These are phyloP conservation scores for Diphyllodes magnificus DNA, from an alignment of 2,113 vertebrate genomes.

Conservation along the genomic window DNA sequence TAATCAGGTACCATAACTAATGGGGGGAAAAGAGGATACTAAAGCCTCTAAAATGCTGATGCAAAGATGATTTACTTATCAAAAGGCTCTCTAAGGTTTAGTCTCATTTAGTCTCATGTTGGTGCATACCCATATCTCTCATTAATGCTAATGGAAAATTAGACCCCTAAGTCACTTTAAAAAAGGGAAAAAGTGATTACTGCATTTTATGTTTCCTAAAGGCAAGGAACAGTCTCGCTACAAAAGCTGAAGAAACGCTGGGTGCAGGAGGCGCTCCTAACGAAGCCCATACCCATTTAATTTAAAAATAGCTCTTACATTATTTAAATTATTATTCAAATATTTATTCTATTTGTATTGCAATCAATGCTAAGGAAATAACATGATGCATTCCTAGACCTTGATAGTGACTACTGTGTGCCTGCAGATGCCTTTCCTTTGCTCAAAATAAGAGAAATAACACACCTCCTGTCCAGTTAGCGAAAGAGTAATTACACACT, in stretches of 20 bases:
- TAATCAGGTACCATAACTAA: conserved; percentile 12
- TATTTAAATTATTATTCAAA: conserved; percentile 49
- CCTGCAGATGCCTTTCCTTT: neutral
- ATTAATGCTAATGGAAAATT: conserved; percentile 64
- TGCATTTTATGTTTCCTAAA: conserved; percentile 43
- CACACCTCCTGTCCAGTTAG: conserved; percentile 36
- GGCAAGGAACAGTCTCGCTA: conserved; percentile 31
- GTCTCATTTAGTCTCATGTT: conserved; percentile 8
- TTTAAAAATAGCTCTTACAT: neutral
- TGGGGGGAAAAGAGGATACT: neutral
- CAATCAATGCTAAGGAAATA: neutral
- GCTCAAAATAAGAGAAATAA: neutral
- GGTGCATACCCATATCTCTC: conserved; percentile 42
- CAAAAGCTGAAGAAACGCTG: neutral
- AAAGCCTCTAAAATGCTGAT: neutral
- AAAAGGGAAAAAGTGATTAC: conserved; percentile 30
- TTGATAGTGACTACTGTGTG: neutral
- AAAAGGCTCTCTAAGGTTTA: neutral
- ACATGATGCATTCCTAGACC: neutral
- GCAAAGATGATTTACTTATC: conserved; percentile 47
- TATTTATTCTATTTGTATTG: neutral
- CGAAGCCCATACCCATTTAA: conserved; percentile 1
- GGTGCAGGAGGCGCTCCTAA: neutral
- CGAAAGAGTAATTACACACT: conserved; percentile 61
- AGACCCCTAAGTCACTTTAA: conserved; percentile 41